Evolutionary conservation across 2,888 invertebrate genomes (phyloP).

Genomic region (Eupithecia subfuscata): DNA sequence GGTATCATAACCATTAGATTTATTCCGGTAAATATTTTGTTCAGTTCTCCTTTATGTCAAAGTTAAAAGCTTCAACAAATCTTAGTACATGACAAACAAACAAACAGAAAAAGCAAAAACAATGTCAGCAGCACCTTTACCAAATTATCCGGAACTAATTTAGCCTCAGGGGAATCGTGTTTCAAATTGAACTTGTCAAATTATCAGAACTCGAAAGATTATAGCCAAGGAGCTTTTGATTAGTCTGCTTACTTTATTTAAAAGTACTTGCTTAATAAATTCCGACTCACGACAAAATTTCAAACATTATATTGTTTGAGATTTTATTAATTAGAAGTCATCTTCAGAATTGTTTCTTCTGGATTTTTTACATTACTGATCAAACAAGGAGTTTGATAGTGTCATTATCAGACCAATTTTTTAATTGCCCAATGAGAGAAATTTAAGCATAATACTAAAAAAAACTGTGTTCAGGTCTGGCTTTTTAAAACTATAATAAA

Average conservation of each 20-base stretch:
- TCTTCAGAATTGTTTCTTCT: background rate
- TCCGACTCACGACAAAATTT: no score
- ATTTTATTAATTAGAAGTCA: background rate
- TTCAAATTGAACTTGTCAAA: slow-evolving; percentile 50
- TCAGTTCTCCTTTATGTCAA: background rate
- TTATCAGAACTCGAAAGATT: slow-evolving; percentile 29
- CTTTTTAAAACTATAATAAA: no score
- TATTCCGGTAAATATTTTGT: no score
- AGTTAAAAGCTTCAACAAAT: slow-evolving; percentile 2
- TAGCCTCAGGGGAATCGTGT: slow-evolving; percentile 29
- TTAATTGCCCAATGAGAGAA: no score
- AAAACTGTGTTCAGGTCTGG: no score
- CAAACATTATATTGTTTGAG: no score
- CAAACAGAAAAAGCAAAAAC: slow-evolving; percentile 16
- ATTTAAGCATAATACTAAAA: no score
- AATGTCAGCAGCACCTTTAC: slow-evolving; percentile 15
- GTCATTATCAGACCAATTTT: background rate
- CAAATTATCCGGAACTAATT: slow-evolving; percentile 37
- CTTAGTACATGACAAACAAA: background rate
- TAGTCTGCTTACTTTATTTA: background rate
- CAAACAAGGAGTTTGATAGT: no score
- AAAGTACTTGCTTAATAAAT: background rate
- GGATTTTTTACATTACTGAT: background rate
- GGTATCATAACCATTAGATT: no score
- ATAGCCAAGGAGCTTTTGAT: background rate